phyloP scores from a whole-genome alignment of 2,113 vertebrate species.

The Andinoacara biseriatus region DNA sequence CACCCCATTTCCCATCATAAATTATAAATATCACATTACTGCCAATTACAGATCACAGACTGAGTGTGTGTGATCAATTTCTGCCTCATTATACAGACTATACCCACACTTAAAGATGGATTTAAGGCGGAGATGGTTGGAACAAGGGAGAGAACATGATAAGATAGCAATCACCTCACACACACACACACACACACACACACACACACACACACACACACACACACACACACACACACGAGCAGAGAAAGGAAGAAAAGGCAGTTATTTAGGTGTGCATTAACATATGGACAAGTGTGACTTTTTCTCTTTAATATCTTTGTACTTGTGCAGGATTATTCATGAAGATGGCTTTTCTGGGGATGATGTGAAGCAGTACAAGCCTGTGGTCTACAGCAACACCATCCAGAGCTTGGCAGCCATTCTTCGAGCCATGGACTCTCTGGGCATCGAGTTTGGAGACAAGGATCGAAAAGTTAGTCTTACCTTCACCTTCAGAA shows the following conservation, averaged over 20 bases:
- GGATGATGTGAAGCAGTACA: conserved; percentile 99
- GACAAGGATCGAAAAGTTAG: conserved; percentile 95
- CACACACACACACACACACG: neutral
- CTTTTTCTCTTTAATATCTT: conserved; percentile 51
- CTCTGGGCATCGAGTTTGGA: conserved; percentile 93
- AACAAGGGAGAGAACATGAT: neutral
- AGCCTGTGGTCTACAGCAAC: conserved; percentile 99
- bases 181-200: neutral
- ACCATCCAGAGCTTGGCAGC: conserved; percentile 97
- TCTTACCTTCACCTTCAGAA: conserved; percentile 9
- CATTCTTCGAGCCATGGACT: conserved; percentile 97
- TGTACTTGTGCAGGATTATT: conserved; percentile 88
- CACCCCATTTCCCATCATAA: conserved; percentile 42
- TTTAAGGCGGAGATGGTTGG: conserved; percentile 9
- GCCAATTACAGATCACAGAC: conserved; percentile 47
- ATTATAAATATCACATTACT: conserved; percentile 68
- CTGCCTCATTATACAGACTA: conserved; percentile 33
- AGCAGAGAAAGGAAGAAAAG: conserved; percentile 22
- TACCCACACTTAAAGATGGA: conserved; percentile 24
- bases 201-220: neutral
- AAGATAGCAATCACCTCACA: conserved; percentile 2
- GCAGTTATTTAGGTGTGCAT: neutral
- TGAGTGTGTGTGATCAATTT: conserved; percentile 49
- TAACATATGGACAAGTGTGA: conserved; percentile 45
- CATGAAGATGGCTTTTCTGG: conserved; percentile 99